These are phyloP conservation scores for Leptatherina wallacei DNA, from an alignment of 2,797 vertebrate genomes.

Conservation along the genomic window DNA sequence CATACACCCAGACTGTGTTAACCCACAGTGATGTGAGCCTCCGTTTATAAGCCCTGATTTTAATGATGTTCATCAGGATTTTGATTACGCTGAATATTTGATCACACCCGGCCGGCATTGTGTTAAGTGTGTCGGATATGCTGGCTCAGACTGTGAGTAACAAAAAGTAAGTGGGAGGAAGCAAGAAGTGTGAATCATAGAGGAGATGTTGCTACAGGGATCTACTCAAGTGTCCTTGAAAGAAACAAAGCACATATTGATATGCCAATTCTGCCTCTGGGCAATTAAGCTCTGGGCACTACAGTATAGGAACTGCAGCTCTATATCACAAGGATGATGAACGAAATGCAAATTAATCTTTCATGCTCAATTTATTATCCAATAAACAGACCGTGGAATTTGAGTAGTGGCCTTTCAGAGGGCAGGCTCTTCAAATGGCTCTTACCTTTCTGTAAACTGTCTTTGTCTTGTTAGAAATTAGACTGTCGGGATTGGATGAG, in stretches of 20 bases:
- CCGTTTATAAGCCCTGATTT: conserved; percentile 53
- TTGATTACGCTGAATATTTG: conserved; percentile 63
- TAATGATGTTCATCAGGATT: conserved; percentile 73
- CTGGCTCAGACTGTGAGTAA: conserved; percentile 60
- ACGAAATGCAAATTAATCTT: conserved; percentile 74
- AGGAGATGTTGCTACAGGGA: conserved; percentile 48
- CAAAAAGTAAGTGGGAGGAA: conserved; percentile 62
- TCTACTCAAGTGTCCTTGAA: conserved; percentile 60
- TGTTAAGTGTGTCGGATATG: conserved; percentile 62
- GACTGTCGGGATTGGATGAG: conserved; percentile 33
- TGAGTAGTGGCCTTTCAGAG: conserved; percentile 55
- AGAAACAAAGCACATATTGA: conserved; percentile 58
- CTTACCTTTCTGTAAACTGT: conserved; percentile 36
- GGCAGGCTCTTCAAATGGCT: conserved; percentile 35
- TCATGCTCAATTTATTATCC: conserved; percentile 76
- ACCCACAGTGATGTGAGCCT: conserved; percentile 46
- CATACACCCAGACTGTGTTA: conserved; percentile 30
- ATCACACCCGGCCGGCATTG: conserved; percentile 47
- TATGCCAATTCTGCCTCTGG: conserved; percentile 51
- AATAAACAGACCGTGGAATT: conserved; percentile 69
- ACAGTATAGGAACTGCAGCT: conserved; percentile 59
- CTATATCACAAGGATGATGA: conserved; percentile 65
- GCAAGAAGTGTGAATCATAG: conserved; percentile 54
- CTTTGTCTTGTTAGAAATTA: conserved; percentile 53
- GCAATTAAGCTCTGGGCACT: conserved; percentile 56